Conservation (phyloP, 2,888 invertebrate genomes). For the Resseliella maxima region DNA sequence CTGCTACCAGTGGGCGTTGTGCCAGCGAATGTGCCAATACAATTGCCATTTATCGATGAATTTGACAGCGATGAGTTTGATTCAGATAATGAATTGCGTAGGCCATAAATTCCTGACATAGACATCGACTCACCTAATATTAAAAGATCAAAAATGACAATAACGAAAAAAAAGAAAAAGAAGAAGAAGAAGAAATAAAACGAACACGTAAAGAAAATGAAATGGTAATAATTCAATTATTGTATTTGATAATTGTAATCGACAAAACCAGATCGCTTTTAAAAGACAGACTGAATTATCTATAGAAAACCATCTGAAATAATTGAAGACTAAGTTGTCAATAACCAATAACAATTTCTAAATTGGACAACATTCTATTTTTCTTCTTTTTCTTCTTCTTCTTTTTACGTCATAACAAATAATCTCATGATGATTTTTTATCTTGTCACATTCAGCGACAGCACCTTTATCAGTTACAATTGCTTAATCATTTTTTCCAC, state of each 20-base stretch:
- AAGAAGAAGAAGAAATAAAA: not conserved
- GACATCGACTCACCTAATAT: slow-evolving; percentile 64
- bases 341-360: not conserved
- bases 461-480: not conserved
- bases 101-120: slow-evolving; percentile 64
- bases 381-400: not conserved
- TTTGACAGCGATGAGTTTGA: not conserved
- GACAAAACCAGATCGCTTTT: not conserved
- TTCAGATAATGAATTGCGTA: slow-evolving; percentile 54
- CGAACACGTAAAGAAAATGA: not conserved
- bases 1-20: slow-evolving; percentile 34
- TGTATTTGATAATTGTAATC: not conserved
- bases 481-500: not conserved
- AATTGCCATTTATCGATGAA: slow-evolving; percentile 42
- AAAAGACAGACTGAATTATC: not conserved
- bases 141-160: not conserved
- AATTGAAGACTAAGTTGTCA: not conserved
- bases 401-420: not conserved
- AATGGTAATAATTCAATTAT: not conserved
- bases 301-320: not conserved
- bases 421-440: slow-evolving; percentile 14
- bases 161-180: not conserved
- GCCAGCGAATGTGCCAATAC: not conserved
- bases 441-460: slow-evolving; percentile 18
- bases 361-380: not conserved